phyloP scores from a whole-genome alignment of 1,140 invertebrate genomes.

The Anthonomus grandis region DNA sequence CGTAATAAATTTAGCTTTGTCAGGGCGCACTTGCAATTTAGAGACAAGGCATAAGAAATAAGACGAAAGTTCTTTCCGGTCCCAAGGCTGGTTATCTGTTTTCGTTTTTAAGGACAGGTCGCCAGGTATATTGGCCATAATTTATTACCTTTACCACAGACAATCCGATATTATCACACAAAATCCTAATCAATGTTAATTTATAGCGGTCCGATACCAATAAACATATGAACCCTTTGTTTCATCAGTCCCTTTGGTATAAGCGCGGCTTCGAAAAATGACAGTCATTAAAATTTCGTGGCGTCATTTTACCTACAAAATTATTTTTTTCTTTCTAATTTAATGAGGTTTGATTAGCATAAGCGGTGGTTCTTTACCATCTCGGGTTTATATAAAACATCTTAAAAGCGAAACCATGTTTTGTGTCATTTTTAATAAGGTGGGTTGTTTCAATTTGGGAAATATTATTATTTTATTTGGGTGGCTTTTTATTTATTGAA shows the following conservation, averaged over 20 bases:
- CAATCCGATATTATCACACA: constrained; percentile 49
- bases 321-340: constrained; percentile 23
- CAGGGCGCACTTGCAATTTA: constrained; percentile 12
- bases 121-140: constrained; percentile 42
- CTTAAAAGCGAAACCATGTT: constrained; percentile 25
- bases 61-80: constrained; percentile 24
- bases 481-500: constrained; percentile 4
- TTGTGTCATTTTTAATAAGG: constrained; percentile 21
- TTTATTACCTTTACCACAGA: constrained; percentile 42
- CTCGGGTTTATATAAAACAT: constrained; percentile 3
- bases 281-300: constrained; percentile 37
- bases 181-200: constrained; percentile 49
- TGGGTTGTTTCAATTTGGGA: constrained; percentile 11
- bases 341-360: constrained; percentile 28
- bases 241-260: constrained; percentile 31
- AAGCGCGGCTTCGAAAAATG: constrained; percentile 37
- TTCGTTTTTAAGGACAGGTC: constrained; percentile 26
- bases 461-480: constrained; percentile 4
- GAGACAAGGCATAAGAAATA: constrained; percentile 14
- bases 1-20: constrained; percentile 6
- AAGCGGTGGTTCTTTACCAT: constrained; percentile 19
- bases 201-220: constrained; percentile 44
- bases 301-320: constrained; percentile 19
- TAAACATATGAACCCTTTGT: constrained; percentile 50
- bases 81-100: constrained; percentile 24